A percentile compares a stretch with the other conserved stretches of the same genome.
phyloP scores from a whole-genome alignment of 2,113 vertebrate species.

The Rhabdomys dilectus region DNA sequence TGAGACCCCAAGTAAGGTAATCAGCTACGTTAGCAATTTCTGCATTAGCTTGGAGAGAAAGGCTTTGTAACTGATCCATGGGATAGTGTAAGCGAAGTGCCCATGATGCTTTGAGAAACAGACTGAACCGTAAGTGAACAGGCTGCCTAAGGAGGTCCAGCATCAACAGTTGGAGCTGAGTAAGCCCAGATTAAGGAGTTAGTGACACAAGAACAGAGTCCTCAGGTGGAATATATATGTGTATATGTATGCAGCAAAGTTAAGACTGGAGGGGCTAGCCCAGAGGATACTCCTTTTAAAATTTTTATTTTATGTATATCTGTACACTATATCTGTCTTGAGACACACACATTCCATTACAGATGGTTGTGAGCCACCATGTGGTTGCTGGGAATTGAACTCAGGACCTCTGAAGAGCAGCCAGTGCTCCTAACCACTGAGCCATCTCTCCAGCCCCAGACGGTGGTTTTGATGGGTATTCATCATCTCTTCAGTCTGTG shows the following conservation, averaged over 20 bases:
- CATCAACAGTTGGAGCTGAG: not conserved
- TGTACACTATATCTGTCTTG: too few species aligned
- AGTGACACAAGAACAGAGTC: constrained; percentile 47
- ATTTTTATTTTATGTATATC: too few species aligned
- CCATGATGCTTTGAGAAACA: constrained; percentile 50
- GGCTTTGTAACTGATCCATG: constrained; percentile 62
- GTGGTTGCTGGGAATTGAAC: too few species aligned
- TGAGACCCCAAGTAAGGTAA: constrained; percentile 72
- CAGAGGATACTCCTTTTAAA: not conserved
- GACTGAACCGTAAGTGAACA: constrained; percentile 59
- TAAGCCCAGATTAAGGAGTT: not conserved
- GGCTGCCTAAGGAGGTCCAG: constrained; percentile 22
- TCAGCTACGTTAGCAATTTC: constrained; percentile 71
- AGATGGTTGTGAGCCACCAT: too few species aligned
- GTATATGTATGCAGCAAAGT: not conserved
- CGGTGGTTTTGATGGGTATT: constrained; percentile 14
- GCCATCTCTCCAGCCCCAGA: not conserved
- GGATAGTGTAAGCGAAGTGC: constrained; percentile 50
- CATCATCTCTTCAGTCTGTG: constrained; percentile 31
- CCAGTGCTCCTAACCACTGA: too few species aligned
- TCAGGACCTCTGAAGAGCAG: too few species aligned
- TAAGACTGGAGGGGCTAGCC: constrained; percentile 35
- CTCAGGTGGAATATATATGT: not conserved
- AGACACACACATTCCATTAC: too few species aligned
- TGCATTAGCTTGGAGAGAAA: constrained; percentile 68